These are phyloP conservation scores for Trichogramma pretiosum DNA, from an alignment of 1,140 invertebrate species.

Conservation along the genomic window DNA sequence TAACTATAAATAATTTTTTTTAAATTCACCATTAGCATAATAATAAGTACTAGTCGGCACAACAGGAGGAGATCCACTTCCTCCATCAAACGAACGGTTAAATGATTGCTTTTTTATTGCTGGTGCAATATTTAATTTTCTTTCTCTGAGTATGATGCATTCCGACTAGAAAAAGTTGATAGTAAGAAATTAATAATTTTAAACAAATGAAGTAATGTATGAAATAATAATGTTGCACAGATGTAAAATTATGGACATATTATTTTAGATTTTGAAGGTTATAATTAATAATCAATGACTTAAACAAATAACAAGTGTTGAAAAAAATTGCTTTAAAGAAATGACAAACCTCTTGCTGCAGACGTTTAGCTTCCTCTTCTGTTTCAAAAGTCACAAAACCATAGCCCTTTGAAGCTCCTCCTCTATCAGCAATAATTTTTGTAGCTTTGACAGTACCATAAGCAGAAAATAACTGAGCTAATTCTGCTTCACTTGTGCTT, in stretches of 20 bases:
- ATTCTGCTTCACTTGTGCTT: conserved; percentile 73
- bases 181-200: neutral
- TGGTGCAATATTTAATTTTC: conserved; percentile 83
- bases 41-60: conserved; percentile 50
- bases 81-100: conserved; percentile 42
- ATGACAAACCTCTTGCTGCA: conserved; percentile 53
- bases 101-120: conserved; percentile 75
- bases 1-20: neutral
- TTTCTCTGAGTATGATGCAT: conserved; percentile 67
- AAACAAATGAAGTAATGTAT: conserved; percentile 8
- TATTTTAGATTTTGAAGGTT: conserved; percentile 9
- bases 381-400: conserved; percentile 93
- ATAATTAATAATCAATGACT: neutral
- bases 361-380: conserved; percentile 76
- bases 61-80: conserved; percentile 40
- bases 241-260: neutral
- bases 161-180: conserved; percentile 55
- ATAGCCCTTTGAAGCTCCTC: conserved; percentile 90
- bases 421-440: conserved; percentile 89
- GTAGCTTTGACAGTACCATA: conserved; percentile 88
- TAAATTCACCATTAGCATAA: conserved; percentile 49
- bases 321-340: neutral
- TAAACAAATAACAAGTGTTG: conserved; percentile 6
- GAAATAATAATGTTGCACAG: too few relatives aligned
- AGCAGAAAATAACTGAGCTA: conserved; percentile 71